phyloP scores from a whole-genome alignment of 2,113 vertebrate species.

The Neomonachus schauinslandi region DNA sequence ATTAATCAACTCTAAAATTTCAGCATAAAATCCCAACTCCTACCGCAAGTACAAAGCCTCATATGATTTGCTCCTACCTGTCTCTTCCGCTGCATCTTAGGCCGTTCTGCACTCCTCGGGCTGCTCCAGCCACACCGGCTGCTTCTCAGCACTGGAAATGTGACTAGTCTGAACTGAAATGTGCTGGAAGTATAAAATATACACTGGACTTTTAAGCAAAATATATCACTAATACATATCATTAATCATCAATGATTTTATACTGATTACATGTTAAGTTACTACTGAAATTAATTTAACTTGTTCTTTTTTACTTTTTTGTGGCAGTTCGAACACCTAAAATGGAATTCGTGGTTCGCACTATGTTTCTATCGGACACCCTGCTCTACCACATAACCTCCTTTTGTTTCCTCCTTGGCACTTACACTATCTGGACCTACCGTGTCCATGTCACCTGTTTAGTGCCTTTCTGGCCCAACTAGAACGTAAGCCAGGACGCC shows the following conservation, averaged over 20 bases:
- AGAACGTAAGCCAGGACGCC: not conserved
- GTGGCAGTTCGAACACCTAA: not conserved
- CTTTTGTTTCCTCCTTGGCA: not conserved
- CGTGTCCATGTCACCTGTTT: not conserved
- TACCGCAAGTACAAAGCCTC: not conserved
- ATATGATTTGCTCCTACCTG: accelerated
- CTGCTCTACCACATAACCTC: no score
- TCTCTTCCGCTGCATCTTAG: no score
- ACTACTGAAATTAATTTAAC: not conserved
- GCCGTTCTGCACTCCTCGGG: not conserved
- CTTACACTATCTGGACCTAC: not conserved
- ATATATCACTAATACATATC: not conserved
- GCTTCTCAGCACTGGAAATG: not conserved
- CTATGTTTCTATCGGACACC: not conserved
- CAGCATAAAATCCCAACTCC: not conserved
- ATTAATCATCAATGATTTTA: not conserved
- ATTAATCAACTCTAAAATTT: not conserved
- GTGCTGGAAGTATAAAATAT: not conserved
- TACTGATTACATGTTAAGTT: not conserved
- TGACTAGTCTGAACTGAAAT: not conserved
- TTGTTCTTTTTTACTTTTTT: not conserved
- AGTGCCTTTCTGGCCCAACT: not conserved
- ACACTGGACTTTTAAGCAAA: not conserved
- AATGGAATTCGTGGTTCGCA: not conserved
- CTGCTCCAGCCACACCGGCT: not conserved